Percentiles rank a stretch among this genome's conserved stretches.
Conservation (phyloP, 1,140 invertebrate species). For the Anastrepha obliqua region DNA sequence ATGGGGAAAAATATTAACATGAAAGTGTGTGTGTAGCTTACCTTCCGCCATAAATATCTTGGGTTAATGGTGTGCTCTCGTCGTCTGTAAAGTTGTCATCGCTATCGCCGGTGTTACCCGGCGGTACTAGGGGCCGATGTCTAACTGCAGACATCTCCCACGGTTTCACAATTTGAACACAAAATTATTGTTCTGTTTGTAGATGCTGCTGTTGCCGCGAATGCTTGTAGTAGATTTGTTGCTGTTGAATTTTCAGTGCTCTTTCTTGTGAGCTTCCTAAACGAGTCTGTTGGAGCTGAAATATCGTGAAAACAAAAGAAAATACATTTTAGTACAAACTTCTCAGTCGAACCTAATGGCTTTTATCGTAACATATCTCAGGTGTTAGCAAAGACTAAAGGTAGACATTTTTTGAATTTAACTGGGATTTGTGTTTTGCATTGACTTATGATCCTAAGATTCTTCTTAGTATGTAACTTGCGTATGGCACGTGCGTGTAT, state of each 20-base stretch:
- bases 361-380: neutral
- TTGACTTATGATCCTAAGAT: neutral
- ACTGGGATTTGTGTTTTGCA: neutral
- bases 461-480: no score
- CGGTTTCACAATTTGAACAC: conserved; percentile 51
- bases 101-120: conserved; percentile 78
- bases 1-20: neutral
- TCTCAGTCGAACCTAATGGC: neutral
- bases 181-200: conserved; percentile 47
- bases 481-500: no score
- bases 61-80: conserved; percentile 86
- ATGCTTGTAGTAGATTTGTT: neutral
- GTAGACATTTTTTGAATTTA: no score
- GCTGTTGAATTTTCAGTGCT: neutral
- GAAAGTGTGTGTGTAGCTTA: conserved; percentile 73
- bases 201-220: conserved; percentile 39
- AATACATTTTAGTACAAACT: conserved; percentile 12
- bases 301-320: neutral
- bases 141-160: conserved; percentile 74
- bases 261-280: neutral
- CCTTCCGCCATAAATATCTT: conserved; percentile 91
- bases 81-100: conserved; percentile 88
- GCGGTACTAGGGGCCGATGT: conserved; percentile 78
- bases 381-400: no score
- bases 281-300: neutral